A percentile compares a stretch with the other conserved stretches of the same genome.
phyloP scores from a whole-genome alignment of 2,113 vertebrate genomes.

The Pangasianodon gigas region DNA sequence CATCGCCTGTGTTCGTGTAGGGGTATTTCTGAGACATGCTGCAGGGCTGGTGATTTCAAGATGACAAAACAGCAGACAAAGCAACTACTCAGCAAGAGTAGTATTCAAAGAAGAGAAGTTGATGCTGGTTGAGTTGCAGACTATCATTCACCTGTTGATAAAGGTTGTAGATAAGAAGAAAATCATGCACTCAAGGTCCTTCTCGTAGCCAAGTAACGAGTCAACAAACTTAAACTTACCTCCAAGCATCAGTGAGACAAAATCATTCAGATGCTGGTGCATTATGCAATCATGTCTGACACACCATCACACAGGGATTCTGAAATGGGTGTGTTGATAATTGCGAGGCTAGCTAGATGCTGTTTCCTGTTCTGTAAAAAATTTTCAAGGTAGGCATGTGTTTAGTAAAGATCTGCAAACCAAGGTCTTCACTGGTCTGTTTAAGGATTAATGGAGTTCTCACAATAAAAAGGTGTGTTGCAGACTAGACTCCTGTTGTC shows the following conservation, averaged over 20 bases:
- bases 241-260: neutral
- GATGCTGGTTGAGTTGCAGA: neutral
- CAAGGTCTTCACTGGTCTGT: neutral
- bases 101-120: neutral
- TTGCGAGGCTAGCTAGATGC: neutral
- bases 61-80: neutral
- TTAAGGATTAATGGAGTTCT: neutral
- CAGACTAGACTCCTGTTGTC: neutral
- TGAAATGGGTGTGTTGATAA: constrained; percentile 4
- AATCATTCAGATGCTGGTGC: neutral
- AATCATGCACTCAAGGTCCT: constrained; percentile 20
- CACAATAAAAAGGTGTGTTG: neutral
- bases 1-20: constrained; percentile 38
- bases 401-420: neutral
- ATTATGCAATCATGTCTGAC: constrained; percentile 3
- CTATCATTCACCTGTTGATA: constrained; percentile 38
- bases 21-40: constrained; percentile 66
- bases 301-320: neutral
- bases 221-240: constrained; percentile 16
- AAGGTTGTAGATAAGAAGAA: constrained; percentile 33
- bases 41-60: constrained; percentile 17
- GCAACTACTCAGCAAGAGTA: neutral
- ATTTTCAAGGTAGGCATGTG: neutral
- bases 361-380: neutral
- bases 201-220: constrained; percentile 19